These are phyloP conservation scores for Podotricha telesiphe DNA, from an alignment of 2,888 invertebrate genomes.

Conservation along the genomic window DNA sequence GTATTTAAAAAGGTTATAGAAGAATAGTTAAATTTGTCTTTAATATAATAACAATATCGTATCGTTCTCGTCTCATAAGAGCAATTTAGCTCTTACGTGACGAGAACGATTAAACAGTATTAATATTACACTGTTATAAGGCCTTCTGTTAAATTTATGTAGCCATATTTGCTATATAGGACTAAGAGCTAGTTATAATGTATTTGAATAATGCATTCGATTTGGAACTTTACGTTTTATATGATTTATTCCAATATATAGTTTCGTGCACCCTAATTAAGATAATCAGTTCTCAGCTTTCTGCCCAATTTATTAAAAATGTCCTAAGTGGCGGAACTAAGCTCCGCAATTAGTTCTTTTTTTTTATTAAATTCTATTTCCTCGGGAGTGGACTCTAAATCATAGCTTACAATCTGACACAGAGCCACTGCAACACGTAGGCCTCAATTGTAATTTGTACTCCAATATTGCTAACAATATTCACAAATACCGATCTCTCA, in stretches of 20 bases:
- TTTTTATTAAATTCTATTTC: no score
- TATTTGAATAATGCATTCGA: slow-evolving; percentile 23
- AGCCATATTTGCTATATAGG: slow-evolving; percentile 35
- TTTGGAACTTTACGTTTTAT: not conserved
- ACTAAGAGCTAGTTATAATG: slow-evolving; percentile 24
- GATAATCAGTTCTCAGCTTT: no score
- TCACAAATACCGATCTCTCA: not conserved
- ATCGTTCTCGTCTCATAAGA: not conserved
- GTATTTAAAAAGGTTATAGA: no score
- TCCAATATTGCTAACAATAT: slow-evolving; percentile 5
- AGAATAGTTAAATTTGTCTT: no score
- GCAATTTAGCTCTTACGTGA: not conserved
- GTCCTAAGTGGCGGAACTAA: no score
- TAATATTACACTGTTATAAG: slow-evolving; percentile 27
- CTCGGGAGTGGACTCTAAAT: not conserved
- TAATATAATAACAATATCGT: not conserved
- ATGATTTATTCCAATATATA: no score
- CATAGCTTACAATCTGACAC: not conserved
- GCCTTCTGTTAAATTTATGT: slow-evolving; percentile 40
- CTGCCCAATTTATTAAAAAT: no score
- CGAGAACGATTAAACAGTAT: no score
- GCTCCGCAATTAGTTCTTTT: no score
- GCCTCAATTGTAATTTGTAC: not conserved
- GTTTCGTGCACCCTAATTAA: no score
- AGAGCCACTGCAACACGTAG: no score